Conservation (phyloP, 1,140 invertebrate species). For the Streblospio benedicti region DNA sequence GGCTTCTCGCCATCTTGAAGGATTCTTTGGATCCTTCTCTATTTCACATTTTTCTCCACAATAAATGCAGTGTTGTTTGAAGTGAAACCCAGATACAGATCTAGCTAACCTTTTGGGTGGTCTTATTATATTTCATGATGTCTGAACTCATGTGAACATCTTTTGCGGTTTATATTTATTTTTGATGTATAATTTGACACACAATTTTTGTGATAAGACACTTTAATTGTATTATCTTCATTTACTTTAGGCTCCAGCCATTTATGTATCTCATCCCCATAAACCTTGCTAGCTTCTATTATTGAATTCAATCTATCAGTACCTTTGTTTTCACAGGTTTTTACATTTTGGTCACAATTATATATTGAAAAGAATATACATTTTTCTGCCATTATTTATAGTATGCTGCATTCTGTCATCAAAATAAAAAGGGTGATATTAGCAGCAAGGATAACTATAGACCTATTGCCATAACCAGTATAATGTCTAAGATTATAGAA, state of each 20-base stretch:
- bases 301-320: too few species aligned
- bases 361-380: too few species aligned
- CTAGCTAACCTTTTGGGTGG: background rate
- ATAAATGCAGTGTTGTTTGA: background rate
- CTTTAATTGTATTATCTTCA: background rate
- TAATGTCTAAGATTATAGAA: too few species aligned
- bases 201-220: conserved; percentile 8
- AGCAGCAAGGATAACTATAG: too few species aligned
- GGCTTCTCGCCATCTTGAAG: background rate
- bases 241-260: background rate
- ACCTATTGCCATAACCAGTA: too few species aligned
- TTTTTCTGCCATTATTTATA: too few species aligned
- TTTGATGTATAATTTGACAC: background rate
- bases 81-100: background rate
- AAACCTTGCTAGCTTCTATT: too few species aligned
- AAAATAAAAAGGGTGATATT: too few species aligned
- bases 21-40: background rate
- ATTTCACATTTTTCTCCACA: background rate
- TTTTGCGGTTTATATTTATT: background rate
- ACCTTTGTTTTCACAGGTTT: too few species aligned
- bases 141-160: background rate
- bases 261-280: too few species aligned
- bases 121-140: background rate
- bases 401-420: too few species aligned
- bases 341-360: too few species aligned